phyloP scores from a whole-genome alignment of 2,888 invertebrate species.

The Clistopyga incitator region DNA sequence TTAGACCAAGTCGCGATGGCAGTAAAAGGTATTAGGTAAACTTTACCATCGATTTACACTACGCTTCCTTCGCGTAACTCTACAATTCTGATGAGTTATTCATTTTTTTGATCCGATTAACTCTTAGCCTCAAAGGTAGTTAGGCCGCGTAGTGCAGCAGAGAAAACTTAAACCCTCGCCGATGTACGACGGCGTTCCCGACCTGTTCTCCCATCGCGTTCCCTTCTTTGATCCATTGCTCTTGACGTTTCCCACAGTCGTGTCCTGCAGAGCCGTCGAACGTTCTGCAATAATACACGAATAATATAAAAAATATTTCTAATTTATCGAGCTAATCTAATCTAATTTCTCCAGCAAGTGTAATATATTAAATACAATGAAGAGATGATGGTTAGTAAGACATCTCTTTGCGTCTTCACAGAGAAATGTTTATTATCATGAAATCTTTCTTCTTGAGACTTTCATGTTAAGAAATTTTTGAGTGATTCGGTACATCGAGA shows the following conservation, averaged over 20 bases:
- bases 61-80: neutral
- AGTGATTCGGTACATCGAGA: no score
- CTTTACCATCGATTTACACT: neutral
- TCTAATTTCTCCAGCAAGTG: no score
- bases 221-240: conserved; percentile 79
- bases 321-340: no score
- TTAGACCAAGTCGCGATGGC: conserved; percentile 15
- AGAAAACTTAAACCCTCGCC: conserved; percentile 80
- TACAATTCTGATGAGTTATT: neutral
- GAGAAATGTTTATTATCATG: no score
- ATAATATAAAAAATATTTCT: neutral
- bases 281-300: conserved; percentile 74
- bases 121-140: conserved; percentile 77
- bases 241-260: conserved; percentile 75
- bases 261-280: conserved; percentile 79
- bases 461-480: no score
- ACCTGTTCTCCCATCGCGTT: conserved; percentile 78
- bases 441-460: no score
- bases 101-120: neutral
- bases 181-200: conserved; percentile 80
- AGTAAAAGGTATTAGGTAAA: conserved; percentile 3
- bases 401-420: no score
- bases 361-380: no score
- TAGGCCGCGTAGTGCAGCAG: conserved; percentile 80
- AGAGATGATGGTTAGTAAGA: no score